A percentile compares a stretch with the other conserved stretches of the same genome.
Evolutionary conservation across 2,888 invertebrate species (phyloP).

Genomic region (Allygus modestus): DNA sequence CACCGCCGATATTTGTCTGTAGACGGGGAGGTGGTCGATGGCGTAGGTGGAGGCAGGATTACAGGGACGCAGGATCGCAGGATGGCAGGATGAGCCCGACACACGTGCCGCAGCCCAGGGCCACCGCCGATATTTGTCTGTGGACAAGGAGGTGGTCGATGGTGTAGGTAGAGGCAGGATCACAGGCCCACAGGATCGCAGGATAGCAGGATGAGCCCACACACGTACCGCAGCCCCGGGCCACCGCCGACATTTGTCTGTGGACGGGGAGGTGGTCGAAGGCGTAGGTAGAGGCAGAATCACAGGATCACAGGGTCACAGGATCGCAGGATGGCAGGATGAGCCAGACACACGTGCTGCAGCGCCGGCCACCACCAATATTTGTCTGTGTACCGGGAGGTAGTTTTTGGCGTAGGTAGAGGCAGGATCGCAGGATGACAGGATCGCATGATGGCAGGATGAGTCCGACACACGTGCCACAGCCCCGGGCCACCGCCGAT

Average conservation of each 20-base stretch:
- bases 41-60: background rate
- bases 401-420: too few relatives aligned
- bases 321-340: background rate
- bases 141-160: constrained; percentile 45
- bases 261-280: constrained; percentile 28
- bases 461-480: constrained; percentile 21
- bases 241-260: constrained; percentile 50
- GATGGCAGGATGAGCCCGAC: background rate
- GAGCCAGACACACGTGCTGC: constrained; percentile 8
- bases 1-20: constrained; percentile 52
- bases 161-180: too few relatives aligned
- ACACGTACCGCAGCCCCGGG: constrained; percentile 33
- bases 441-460: too few relatives aligned
- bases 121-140: constrained; percentile 52
- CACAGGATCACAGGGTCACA: too few relatives aligned
- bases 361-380: constrained; percentile 16
- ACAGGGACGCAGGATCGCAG: too few relatives aligned
- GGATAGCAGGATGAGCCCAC: too few relatives aligned
- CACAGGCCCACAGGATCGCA: too few relatives aligned
- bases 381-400: constrained; percentile 41
- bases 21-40: background rate
- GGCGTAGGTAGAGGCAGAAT: background rate
- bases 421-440: too few relatives aligned
- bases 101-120: constrained; percentile 33
- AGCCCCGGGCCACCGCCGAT: constrained; percentile 39